Conservation (phyloP, 2,113 vertebrate species). For the Tamias sibiricus region DNA sequence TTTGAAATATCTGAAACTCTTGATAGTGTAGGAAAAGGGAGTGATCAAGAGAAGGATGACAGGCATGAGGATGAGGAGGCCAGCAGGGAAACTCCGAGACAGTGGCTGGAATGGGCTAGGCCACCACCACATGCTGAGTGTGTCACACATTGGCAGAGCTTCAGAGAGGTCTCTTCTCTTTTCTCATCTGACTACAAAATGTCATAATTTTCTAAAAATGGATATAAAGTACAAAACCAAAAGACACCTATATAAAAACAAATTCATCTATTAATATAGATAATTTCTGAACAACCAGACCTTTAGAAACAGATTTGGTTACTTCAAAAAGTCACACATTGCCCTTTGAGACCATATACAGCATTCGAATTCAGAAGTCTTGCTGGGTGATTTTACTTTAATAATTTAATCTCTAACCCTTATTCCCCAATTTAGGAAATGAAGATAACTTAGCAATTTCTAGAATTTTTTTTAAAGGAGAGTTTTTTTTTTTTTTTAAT, state of each 20-base stretch:
- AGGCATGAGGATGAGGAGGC: not conserved
- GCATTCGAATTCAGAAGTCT: not conserved
- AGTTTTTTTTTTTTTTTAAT: not conserved
- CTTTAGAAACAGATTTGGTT: not conserved
- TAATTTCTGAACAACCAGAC: not conserved
- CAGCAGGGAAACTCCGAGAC: too few species aligned
- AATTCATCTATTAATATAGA: not conserved
- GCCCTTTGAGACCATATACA: not conserved
- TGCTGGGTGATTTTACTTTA: not conserved
- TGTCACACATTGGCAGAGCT: not conserved
- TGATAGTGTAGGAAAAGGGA: not conserved
- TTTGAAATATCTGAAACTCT: not conserved
- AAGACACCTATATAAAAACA: not conserved
- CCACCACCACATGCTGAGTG: rapidly evolving
- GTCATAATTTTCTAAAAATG: not conserved
- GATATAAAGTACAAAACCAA: not conserved
- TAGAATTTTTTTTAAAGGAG: not conserved
- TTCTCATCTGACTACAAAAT: not conserved
- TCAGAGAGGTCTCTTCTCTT: not conserved
- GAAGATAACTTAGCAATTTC: not conserved
- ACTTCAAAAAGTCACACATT: not conserved
- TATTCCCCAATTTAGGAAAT: not conserved
- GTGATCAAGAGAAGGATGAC: too few species aligned
- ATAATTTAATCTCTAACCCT: not conserved
- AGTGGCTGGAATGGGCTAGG: not conserved